These are phyloP conservation scores for Acropternis orthonyx DNA, from an alignment of 2,797 vertebrate genomes.

Conservation along the genomic window DNA sequence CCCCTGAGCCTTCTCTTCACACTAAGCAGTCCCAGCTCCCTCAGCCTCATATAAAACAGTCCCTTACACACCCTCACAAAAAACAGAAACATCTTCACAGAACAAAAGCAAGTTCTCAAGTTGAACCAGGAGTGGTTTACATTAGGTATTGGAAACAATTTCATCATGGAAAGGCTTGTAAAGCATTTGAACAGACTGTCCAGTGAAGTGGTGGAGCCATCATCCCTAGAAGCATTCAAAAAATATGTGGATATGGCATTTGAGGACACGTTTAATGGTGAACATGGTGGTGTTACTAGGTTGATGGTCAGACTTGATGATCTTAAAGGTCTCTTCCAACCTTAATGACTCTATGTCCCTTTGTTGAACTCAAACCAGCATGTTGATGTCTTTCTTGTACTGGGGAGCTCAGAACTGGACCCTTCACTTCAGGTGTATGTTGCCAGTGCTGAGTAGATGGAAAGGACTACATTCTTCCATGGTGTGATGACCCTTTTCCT, in stretches of 20 bases:
- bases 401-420: not conserved
- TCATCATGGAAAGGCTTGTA: not conserved
- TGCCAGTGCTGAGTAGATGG: not conserved
- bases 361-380: not conserved
- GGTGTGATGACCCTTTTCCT: not conserved
- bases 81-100: not conserved
- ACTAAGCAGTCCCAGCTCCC: not conserved
- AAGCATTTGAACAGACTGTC: not conserved
- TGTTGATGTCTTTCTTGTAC: not conserved
- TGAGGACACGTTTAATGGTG: not conserved
- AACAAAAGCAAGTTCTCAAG: not conserved
- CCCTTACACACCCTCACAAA: not conserved
- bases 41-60: not conserved
- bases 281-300: not conserved
- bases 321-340: too few relatives aligned
- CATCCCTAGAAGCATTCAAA: not conserved
- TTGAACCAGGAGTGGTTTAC: not conserved
- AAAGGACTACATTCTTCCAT: not conserved
- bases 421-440: not conserved
- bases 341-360: not conserved
- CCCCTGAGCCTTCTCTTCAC: not conserved
- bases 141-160: not conserved
- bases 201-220: not conserved
- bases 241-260: not conserved
- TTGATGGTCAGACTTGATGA: accelerated